A percentile compares a stretch with the other conserved stretches of the same genome.
Evolutionary conservation across 2,797 vertebrate genomes (phyloP).

Genomic region (Mormyrus proboscirostris): DNA sequence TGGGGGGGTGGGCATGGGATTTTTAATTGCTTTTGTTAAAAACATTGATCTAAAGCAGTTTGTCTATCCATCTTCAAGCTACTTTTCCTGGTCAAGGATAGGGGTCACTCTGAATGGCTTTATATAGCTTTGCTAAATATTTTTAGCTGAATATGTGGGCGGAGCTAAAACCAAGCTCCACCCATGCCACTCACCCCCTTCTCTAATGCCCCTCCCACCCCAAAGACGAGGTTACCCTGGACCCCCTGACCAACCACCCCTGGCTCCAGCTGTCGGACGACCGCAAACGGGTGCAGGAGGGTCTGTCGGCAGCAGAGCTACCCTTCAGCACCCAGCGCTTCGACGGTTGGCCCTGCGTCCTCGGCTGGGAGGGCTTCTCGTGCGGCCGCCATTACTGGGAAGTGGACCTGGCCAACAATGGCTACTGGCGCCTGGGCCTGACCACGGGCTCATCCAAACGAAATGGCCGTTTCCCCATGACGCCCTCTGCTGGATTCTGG

Average conservation of each 20-base stretch:
- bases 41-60: not conserved
- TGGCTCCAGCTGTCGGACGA: conserved; percentile 47
- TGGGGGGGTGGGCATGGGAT: not conserved
- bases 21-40: not conserved
- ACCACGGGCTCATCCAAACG: conserved; percentile 35
- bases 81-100: not conserved
- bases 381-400: conserved; percentile 48
- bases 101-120: not conserved
- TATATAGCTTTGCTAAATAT: not conserved
- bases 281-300: conserved; percentile 41
- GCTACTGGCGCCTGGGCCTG: conserved; percentile 47
- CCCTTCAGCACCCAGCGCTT: conserved; percentile 38
- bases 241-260: conserved; percentile 44
- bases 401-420: conserved; percentile 40
- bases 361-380: conserved; percentile 43
- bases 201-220: not conserved
- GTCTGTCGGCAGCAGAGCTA: conserved; percentile 16
- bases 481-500: conserved; percentile 41
- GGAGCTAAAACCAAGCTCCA: not conserved
- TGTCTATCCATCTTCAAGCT: not conserved
- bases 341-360: conserved; percentile 41
- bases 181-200: not conserved
- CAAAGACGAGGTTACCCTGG: conserved; percentile 40
- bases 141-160: not conserved
- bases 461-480: conserved; percentile 42